Base-by-base conservation (phyloP, 1,140 invertebrate genomes). In the Eueides isabella region DNA sequence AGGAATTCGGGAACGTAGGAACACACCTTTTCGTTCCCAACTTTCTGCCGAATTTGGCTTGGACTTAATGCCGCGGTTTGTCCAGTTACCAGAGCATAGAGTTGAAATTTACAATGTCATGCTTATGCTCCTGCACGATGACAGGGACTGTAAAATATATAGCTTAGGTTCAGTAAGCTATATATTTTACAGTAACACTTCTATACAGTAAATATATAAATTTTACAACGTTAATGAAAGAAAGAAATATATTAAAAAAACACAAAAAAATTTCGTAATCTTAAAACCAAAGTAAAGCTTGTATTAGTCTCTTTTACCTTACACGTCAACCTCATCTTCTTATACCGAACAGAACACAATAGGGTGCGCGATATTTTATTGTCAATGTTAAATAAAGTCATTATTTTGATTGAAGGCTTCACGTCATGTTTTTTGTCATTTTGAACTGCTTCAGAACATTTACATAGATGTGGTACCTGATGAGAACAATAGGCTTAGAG, bases 351-450 rank as follows among this genome's bases (percentile, higher is more conserved):
- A 67, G 80, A 78, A 85, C 74, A 90, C 90, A 92, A 92, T 89
- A 78, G 80, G 63, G 65, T 71, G 67, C 68, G 85, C 83, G 77
- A 92, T 92, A 90, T 92, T 86, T 92, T 89, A 91, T 87, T 90
- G 90, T 92, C 90, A 92, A 87, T 85, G 80, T 90, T 86, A 92
- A 92, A 92, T 92, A 90, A 91, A 92, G 90, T 88, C 90, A 89
- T 92, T 92, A 92, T 91, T 86, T 90, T 92, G 90, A 92, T 92
- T 87, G 89, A 92, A 86, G 78, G 85, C 77, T 77, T 71, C 79
- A 78, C 75, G 80, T 84, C 79, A 76, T 70, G 76, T 71, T 80
- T 86, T 89, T 89, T 91, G 85, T 90, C 82, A 82, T 81, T 80
- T 84, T 75, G 65, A 79, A 78, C 72, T 73, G 71, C 67, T 80